These are phyloP conservation scores for Berghia stephanieae DNA, from an alignment of 1,140 invertebrate genomes.

Conservation along the genomic window DNA sequence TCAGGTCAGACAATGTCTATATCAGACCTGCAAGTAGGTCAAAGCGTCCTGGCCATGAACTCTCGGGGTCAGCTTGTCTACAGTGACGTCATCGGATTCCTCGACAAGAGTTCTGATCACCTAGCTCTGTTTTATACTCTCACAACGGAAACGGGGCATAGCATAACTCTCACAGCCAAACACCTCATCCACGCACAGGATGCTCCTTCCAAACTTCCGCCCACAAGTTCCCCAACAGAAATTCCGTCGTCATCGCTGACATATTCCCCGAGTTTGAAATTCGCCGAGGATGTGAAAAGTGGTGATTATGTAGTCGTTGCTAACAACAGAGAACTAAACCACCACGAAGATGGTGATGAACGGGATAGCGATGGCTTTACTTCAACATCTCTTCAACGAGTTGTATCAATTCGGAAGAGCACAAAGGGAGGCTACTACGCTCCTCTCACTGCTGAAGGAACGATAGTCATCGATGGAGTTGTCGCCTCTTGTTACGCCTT, in stretches of 20 bases:
- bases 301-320: slow-evolving; percentile 59
- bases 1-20: slow-evolving; percentile 68
- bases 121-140: slow-evolving; percentile 78
- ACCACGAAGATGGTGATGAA: too few species aligned
- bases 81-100: slow-evolving; percentile 88
- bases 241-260: not conserved
- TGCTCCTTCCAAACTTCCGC: too few species aligned
- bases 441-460: slow-evolving; percentile 87
- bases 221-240: not conserved
- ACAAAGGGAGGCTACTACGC: slow-evolving; percentile 82
- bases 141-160: slow-evolving; percentile 74
- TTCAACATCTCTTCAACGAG: slow-evolving; percentile 67
- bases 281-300: slow-evolving; percentile 64
- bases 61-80: slow-evolving; percentile 75
- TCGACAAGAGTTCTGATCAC: slow-evolving; percentile 80
- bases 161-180: slow-evolving; percentile 82
- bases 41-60: slow-evolving; percentile 81
- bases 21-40: slow-evolving; percentile 79
- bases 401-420: slow-evolving; percentile 73
- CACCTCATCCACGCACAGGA: slow-evolving; percentile 82
- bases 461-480: slow-evolving; percentile 88
- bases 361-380: not conserved
- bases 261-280: slow-evolving; percentile 32
- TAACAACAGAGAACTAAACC: not conserved
- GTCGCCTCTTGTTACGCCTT: slow-evolving; percentile 94